Conservation (phyloP, 2,888 invertebrate genomes). For the Xestia sexstrigata region DNA sequence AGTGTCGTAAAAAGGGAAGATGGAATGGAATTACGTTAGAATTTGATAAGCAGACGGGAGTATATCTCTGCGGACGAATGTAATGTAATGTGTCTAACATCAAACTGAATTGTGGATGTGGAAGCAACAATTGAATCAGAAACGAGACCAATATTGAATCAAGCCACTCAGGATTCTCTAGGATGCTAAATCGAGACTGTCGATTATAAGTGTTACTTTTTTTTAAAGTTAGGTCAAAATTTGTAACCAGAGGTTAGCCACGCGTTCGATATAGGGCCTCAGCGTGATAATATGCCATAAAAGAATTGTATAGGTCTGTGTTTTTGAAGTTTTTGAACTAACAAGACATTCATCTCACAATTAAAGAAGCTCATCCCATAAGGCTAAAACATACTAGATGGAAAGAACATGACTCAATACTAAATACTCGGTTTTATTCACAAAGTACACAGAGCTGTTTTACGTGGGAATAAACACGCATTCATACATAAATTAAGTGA, state of each 20-base stretch:
- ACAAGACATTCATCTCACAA: neutral
- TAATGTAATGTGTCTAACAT: constrained; percentile 22
- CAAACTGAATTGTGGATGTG: constrained; percentile 11
- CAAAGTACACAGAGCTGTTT: constrained; percentile 58
- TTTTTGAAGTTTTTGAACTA: neutral
- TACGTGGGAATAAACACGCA: constrained; percentile 63
- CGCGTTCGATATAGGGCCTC: neutral
- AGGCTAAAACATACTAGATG: neutral
- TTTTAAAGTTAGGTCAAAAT: neutral
- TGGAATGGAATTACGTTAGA: constrained; percentile 41
- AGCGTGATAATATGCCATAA: neutral
- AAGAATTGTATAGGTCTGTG: neutral
- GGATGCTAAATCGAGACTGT: neutral
- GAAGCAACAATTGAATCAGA: constrained; percentile 24
- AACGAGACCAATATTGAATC: constrained; percentile 19
- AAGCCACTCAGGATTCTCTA: neutral
- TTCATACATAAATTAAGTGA: constrained; percentile 59
- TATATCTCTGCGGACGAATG: constrained; percentile 7
- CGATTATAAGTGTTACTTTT: neutral
- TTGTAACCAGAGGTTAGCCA: neutral
- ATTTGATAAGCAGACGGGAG: constrained; percentile 24
- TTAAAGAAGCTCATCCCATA: neutral
- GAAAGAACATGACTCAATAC: constrained; percentile 33
- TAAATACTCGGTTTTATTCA: constrained; percentile 39
- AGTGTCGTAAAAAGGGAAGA: constrained; percentile 33